Conservation (phyloP, 2,113 vertebrate genomes). For the Callorhinus ursinus region DNA sequence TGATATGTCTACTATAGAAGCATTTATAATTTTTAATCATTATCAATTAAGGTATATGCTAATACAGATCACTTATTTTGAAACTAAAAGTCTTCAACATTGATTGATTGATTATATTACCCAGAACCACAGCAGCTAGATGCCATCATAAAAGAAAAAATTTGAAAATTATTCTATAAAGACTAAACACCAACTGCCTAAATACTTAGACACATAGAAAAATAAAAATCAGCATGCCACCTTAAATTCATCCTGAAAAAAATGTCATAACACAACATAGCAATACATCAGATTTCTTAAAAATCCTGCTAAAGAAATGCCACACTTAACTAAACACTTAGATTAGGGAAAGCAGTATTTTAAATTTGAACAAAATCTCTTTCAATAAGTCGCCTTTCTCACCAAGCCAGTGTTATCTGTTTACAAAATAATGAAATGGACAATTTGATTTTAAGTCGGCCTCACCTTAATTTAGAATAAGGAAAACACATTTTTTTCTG, state of each 20-base stretch:
- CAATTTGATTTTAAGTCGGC: background rate
- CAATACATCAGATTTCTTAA: background rate
- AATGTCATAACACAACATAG: background rate
- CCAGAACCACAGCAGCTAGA: background rate
- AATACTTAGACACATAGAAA: background rate
- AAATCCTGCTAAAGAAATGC: background rate
- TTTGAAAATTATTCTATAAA: background rate
- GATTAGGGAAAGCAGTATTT: background rate
- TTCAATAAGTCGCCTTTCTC: background rate
- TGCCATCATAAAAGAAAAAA: background rate
- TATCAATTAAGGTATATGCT: background rate
- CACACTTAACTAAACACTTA: background rate
- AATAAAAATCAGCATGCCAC: background rate
- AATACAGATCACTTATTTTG: background rate
- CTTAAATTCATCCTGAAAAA: constrained; percentile 8
- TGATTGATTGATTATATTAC: background rate
- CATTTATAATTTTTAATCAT: background rate
- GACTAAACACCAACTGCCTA: background rate
- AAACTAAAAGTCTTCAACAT: background rate
- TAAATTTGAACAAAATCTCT: background rate
- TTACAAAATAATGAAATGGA: background rate
- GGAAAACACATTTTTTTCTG: background rate
- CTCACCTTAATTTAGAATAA: background rate
- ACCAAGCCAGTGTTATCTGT: background rate
- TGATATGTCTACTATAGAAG: background rate